A percentile compares a stretch with the other conserved stretches of the same genome.
phyloP scores from a whole-genome alignment of 2,797 vertebrate genomes.

The Sebastes wilsoni region DNA sequence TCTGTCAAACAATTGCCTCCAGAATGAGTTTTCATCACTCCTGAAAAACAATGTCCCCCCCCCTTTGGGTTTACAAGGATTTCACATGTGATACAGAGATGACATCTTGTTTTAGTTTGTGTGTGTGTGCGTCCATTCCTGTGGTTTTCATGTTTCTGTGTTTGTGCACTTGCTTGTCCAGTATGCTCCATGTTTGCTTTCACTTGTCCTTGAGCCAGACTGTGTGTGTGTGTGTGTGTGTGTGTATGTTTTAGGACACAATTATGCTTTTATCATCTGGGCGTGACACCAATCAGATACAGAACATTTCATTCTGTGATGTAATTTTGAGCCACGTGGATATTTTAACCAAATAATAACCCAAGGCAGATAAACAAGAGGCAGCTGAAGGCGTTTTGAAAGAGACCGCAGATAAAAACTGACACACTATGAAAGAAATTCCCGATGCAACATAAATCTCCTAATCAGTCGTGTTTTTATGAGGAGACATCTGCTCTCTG shows the following conservation, averaged over 20 bases:
- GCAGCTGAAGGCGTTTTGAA: not conserved
- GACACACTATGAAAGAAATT: not conserved
- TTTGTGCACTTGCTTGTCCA: not conserved
- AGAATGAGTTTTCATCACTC: constrained; percentile 11
- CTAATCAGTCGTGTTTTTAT: not conserved
- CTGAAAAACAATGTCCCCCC: not conserved
- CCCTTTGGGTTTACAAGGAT: not conserved
- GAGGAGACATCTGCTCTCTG: not conserved
- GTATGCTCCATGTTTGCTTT: not conserved
- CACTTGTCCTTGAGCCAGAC: not conserved
- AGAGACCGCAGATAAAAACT: not conserved
- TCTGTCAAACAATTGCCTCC: not conserved
- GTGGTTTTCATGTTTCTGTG: not conserved
- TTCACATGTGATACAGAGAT: not conserved
- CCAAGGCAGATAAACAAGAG: not conserved
- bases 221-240: constrained; percentile 1
- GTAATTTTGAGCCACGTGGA: not conserved
- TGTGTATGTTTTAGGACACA: not conserved
- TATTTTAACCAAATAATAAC: not conserved
- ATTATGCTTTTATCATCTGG: constrained; percentile 3
- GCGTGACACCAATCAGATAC: constrained; percentile 9
- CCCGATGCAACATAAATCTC: not conserved
- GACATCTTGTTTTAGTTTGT: not conserved
- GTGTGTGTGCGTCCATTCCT: not conserved
- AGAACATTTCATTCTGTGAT: not conserved